phyloP scores from a whole-genome alignment of 2,113 vertebrate genomes.

The Xyliphius kryptos region DNA sequence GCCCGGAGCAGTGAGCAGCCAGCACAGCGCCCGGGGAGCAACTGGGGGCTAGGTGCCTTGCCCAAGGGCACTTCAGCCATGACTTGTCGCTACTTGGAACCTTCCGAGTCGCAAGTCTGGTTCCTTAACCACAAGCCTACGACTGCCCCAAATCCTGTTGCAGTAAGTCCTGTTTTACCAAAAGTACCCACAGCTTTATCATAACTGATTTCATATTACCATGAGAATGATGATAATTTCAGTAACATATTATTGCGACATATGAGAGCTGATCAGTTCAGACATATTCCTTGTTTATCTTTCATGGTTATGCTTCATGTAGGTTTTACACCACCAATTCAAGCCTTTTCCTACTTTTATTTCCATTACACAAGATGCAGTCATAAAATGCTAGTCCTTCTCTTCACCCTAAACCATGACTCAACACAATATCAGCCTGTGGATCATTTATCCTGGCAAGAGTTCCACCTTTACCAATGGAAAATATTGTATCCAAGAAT shows the following conservation, averaged over 20 bases:
- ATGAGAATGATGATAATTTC: not conserved
- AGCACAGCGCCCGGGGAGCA: too few species aligned
- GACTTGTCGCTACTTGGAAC: too few species aligned
- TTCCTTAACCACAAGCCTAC: too few species aligned
- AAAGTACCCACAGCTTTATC: too few species aligned
- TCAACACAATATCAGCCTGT: not conserved
- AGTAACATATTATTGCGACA: not conserved
- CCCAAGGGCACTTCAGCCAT: too few species aligned
- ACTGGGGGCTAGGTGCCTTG: too few species aligned
- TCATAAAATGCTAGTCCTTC: not conserved
- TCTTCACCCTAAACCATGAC: not conserved
- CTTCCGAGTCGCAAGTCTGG: too few species aligned
- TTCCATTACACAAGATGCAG: not conserved
- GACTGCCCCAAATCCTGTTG: too few species aligned
- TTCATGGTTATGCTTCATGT: not conserved
- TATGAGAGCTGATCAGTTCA: not conserved
- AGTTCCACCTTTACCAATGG: not conserved
- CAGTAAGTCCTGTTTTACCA: too few species aligned
- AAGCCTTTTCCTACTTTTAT: not conserved
- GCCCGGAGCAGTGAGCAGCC: too few species aligned
- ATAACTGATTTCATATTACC: too few species aligned
- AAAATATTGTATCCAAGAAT: not conserved
- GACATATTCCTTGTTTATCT: not conserved
- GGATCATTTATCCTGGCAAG: not conserved
- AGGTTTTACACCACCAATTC: not conserved